phyloP scores from a whole-genome alignment of 2,888 invertebrate genomes.

The Sycophila texana region DNA sequence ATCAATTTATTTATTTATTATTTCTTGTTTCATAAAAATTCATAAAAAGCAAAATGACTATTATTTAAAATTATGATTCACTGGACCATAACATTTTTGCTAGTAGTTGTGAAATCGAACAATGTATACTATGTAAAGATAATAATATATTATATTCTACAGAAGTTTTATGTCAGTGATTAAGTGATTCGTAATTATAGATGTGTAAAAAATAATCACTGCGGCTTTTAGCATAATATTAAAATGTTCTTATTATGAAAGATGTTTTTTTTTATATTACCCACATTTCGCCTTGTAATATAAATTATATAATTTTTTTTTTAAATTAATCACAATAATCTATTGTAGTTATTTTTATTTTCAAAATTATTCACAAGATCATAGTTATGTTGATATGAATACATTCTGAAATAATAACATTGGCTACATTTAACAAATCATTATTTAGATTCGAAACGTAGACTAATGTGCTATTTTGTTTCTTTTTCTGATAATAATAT shows the following conservation, averaged over 20 bases:
- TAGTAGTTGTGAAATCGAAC: slow-evolving; percentile 51
- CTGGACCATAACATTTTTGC: slow-evolving; percentile 54
- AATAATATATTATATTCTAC: slow-evolving; percentile 50
- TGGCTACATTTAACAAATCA: slow-evolving; percentile 62
- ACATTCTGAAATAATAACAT: slow-evolving; percentile 67
- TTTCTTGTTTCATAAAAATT: slow-evolving; percentile 47
- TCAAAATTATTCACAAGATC: slow-evolving; percentile 59
- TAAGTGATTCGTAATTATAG: slow-evolving; percentile 51
- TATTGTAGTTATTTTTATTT: slow-evolving; percentile 58
- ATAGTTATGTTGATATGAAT: slow-evolving; percentile 66
- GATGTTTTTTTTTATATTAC: slow-evolving; percentile 29
- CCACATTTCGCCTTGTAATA: slow-evolving; percentile 1
- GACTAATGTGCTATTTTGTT: slow-evolving; percentile 58
- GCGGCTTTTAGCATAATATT: slow-evolving; percentile 55
- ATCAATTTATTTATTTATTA: slow-evolving; percentile 53
- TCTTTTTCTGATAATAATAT: slow-evolving; percentile 63
- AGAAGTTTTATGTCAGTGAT: slow-evolving; percentile 54
- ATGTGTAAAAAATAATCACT: slow-evolving; percentile 53
- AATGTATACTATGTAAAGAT: slow-evolving; percentile 54
- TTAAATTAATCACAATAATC: slow-evolving; percentile 53
- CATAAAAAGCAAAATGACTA: slow-evolving; percentile 46
- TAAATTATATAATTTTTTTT: slow-evolving; percentile 21
- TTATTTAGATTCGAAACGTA: slow-evolving; percentile 61
- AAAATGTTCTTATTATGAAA: slow-evolving; percentile 54
- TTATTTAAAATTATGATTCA: slow-evolving; percentile 48